Percentiles rank a stretch among this genome's conserved stretches.
phyloP scores from a whole-genome alignment of 2,797 vertebrate genomes.

The Acipenser transmontanus region DNA sequence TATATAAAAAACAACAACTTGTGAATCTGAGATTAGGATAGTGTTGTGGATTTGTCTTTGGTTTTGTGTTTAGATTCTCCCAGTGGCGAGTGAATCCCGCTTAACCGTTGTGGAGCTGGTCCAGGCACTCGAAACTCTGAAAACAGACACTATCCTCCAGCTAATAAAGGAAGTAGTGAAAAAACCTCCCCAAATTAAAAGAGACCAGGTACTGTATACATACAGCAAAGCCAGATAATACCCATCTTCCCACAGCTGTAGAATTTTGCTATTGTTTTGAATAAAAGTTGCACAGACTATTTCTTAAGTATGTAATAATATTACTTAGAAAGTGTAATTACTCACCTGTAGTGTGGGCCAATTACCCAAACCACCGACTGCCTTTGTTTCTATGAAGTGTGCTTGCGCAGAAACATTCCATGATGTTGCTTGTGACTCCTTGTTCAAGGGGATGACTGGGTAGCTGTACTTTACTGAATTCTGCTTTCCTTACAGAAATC shows the following conservation, averaged over 20 bases:
- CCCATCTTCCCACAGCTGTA: too few relatives aligned
- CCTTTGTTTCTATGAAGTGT: too few relatives aligned
- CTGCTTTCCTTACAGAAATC: constrained; percentile 55
- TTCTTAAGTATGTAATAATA: too few relatives aligned
- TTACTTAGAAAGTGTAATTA: too few relatives aligned
- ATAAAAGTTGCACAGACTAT: too few relatives aligned
- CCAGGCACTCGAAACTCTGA: constrained; percentile 74
- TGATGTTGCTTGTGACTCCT: too few relatives aligned
- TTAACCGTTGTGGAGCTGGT: constrained; percentile 78
- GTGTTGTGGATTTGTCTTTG: neutral
- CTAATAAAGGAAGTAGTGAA: constrained; percentile 92
- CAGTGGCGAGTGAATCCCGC: constrained; percentile 65
- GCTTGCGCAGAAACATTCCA: too few relatives aligned
- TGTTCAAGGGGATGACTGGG: too few relatives aligned
- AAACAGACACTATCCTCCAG: constrained; percentile 69
- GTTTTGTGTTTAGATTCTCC: constrained; percentile 65
- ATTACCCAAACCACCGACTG: too few relatives aligned
- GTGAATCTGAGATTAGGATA: neutral
- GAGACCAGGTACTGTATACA: constrained; percentile 71
- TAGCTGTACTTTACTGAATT: neutral
- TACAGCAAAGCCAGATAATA: neutral
- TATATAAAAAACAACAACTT: neutral
- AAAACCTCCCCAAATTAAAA: constrained; percentile 85
- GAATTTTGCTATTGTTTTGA: too few relatives aligned
- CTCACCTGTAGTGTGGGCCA: too few relatives aligned